phyloP scores from a whole-genome alignment of 2,888 invertebrate genomes.

The Apantesis nais region DNA sequence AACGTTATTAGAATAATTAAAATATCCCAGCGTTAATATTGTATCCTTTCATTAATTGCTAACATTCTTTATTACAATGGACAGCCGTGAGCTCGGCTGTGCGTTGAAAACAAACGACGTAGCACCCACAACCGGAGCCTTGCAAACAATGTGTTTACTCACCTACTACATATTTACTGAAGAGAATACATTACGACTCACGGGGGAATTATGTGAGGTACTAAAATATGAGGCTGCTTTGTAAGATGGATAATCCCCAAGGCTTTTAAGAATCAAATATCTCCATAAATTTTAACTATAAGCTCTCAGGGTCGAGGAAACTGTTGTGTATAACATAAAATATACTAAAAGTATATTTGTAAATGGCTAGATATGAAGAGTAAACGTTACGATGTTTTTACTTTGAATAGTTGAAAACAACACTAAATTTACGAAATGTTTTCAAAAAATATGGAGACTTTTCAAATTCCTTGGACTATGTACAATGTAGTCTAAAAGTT shows the following conservation, averaged over 20 bases:
- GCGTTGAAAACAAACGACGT: conserved; percentile 26
- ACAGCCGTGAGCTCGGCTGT: conserved; percentile 27
- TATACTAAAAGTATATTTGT: conserved; percentile 17
- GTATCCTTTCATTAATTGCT: conserved; percentile 36
- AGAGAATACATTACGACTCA: conserved; percentile 50
- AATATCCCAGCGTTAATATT: conserved; percentile 23
- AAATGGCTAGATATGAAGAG: conserved; percentile 21
- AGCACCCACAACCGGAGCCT: conserved; percentile 25
- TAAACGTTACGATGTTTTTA: conserved; percentile 30
- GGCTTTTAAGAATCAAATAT: conserved; percentile 34
- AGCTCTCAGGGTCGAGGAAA: conserved; percentile 15
- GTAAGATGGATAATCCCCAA: conserved; percentile 33
- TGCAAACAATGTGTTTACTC: conserved; percentile 48
- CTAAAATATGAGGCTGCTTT: conserved; percentile 48
- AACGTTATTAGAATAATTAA: conserved; percentile 30
- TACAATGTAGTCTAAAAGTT: not conserved
- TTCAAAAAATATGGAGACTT: not conserved
- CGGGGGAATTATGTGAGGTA: conserved; percentile 44
- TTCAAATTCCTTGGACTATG: not conserved
- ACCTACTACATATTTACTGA: conserved; percentile 52
- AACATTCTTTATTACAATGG: conserved; percentile 35
- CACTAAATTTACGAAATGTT: not conserved
- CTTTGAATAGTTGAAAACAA: conserved; percentile 10
- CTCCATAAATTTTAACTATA: conserved; percentile 24
- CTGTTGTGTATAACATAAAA: conserved; percentile 18